Evolutionary conservation across 2,797 vertebrate genomes (phyloP).

Genomic region (Mus caroli): DNA sequence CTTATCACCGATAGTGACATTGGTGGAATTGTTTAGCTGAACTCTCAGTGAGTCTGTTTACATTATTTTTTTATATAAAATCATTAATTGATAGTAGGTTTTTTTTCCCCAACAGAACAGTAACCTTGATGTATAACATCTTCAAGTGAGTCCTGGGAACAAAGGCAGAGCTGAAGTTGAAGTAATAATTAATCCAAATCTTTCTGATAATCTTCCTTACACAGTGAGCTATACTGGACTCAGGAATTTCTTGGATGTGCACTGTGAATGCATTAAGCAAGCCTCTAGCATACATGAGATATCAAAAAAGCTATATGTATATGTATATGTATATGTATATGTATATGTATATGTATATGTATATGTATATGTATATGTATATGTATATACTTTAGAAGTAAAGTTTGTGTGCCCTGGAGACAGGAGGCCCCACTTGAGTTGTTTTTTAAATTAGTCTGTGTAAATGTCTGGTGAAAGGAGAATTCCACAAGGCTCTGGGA

Average conservation of each 20-base stretch:
- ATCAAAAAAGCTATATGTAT: not conserved
- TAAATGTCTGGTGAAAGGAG: constrained; percentile 31
- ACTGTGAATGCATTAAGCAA: not conserved
- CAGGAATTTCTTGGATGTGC: not conserved
- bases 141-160: constrained; percentile 69
- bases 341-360: no score
- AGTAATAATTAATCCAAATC: constrained; percentile 42
- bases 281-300: not conserved
- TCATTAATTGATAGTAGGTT: constrained; percentile 78
- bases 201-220: constrained; percentile 25
- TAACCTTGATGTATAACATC: constrained; percentile 72
- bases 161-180: constrained; percentile 63
- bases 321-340: not conserved
- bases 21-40: constrained; percentile 78
- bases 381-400: not conserved
- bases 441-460: not conserved
- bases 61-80: constrained; percentile 82
- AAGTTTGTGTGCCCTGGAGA: not conserved
- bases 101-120: constrained; percentile 79
- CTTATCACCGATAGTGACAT: constrained; percentile 70
- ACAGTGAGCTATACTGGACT: not conserved
- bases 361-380: no score
- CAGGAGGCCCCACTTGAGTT: not conserved
- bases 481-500: not conserved
- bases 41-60: constrained; percentile 79